Evolutionary conservation across 2,113 vertebrate genomes (phyloP).

Genomic region (Poicephalus gulielmi): DNA sequence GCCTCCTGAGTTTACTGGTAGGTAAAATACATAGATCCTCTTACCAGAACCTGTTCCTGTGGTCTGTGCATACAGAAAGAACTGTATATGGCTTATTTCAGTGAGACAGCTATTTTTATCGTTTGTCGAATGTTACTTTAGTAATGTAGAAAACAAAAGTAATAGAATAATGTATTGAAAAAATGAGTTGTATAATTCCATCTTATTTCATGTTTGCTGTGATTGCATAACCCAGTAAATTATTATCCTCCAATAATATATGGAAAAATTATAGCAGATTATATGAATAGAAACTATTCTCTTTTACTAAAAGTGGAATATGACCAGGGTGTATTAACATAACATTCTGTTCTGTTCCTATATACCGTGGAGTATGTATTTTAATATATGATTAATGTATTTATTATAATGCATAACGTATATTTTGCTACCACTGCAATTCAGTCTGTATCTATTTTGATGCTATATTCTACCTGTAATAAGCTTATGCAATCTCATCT

Average conservation of each 20-base stretch:
- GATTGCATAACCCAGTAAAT: background rate
- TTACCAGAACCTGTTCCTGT: background rate
- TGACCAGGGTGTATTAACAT: background rate
- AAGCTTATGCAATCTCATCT: background rate
- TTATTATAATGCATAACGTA: background rate
- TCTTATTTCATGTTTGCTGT: background rate
- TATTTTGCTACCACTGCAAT: background rate
- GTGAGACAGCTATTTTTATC: background rate
- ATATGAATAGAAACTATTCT: background rate
- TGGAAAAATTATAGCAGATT: background rate
- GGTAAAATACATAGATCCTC: background rate
- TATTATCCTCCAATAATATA: background rate
- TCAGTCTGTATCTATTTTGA: background rate
- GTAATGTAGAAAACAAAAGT: background rate
- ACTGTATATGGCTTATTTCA: background rate
- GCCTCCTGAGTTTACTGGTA: conserved; percentile 51
- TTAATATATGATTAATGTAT: background rate
- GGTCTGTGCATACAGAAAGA: fast-evolving
- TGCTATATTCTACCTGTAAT: background rate
- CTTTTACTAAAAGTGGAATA: background rate
- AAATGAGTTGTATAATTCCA: background rate
- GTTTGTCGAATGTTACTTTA: background rate
- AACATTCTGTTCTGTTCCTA: background rate
- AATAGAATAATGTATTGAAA: background rate
- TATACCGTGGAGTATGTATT: background rate